Conservation (phyloP, 2,113 vertebrate genomes). For the Tragelaphus strepsiceros region DNA sequence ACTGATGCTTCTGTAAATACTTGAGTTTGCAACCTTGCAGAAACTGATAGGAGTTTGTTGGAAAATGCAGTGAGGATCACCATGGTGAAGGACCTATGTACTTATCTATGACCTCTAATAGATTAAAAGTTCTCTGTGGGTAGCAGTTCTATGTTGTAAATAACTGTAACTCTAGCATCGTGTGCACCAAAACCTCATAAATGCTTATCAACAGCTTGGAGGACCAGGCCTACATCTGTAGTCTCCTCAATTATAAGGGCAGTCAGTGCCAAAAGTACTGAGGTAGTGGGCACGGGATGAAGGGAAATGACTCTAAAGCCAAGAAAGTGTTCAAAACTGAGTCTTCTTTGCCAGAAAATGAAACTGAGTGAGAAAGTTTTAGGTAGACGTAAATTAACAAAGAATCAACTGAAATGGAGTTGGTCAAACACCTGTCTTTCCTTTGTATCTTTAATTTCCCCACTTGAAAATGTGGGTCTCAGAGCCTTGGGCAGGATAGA, state of each 20-base stretch:
- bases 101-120: not conserved
- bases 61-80: not conserved
- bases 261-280: not conserved
- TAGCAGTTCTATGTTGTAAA: not conserved
- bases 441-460: not conserved
- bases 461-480: not conserved
- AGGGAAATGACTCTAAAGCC: not conserved
- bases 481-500: not conserved
- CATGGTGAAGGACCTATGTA: rapidly evolving
- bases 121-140: not conserved
- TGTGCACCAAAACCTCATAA: not conserved
- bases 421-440: not conserved
- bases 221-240: not conserved
- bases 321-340: not conserved
- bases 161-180: not conserved
- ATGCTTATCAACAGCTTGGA: not conserved
- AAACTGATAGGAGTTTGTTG: not conserved
- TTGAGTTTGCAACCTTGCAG: not conserved
- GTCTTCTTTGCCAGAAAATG: not conserved
- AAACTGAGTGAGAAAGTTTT: not conserved
- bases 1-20: not conserved
- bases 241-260: not conserved
- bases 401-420: not conserved
- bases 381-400: not conserved
- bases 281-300: not conserved